Evolutionary conservation across 2,797 vertebrate species (phyloP).

Genomic region (Myotis daubentonii): DNA sequence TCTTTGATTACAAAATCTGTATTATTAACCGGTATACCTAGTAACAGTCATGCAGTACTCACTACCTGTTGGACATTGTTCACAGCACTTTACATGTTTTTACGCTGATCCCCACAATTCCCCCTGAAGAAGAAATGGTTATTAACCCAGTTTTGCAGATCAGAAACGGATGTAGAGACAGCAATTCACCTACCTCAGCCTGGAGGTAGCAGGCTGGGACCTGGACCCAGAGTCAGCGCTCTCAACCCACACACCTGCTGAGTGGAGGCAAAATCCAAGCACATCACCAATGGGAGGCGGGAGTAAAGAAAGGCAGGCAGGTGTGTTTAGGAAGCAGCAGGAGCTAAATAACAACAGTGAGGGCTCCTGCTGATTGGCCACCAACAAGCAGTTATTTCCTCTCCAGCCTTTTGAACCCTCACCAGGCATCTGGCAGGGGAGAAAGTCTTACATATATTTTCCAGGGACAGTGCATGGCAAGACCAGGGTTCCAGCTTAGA

Average conservation of each 20-base stretch:
- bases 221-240: neutral
- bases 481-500: neutral
- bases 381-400: neutral
- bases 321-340: neutral
- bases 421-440: neutral
- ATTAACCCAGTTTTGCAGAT: neutral
- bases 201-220: too few relatives aligned
- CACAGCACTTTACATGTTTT: neutral
- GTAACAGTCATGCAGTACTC: neutral
- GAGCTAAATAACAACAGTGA: rapidly evolving
- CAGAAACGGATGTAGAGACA: neutral
- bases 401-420: neutral
- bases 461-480: neutral
- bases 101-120: neutral
- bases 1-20: too few relatives aligned
- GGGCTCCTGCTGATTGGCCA: neutral
- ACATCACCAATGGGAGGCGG: rapidly evolving
- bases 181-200: neutral
- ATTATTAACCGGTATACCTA: too few relatives aligned
- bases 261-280: neutral
- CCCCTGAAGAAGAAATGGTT: neutral
- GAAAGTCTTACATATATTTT: neutral
- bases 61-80: neutral
- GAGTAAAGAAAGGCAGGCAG: neutral
- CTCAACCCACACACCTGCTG: neutral